Base-by-base conservation (phyloP, 1,140 invertebrate genomes). In the Polypedilum pembai region DNA sequence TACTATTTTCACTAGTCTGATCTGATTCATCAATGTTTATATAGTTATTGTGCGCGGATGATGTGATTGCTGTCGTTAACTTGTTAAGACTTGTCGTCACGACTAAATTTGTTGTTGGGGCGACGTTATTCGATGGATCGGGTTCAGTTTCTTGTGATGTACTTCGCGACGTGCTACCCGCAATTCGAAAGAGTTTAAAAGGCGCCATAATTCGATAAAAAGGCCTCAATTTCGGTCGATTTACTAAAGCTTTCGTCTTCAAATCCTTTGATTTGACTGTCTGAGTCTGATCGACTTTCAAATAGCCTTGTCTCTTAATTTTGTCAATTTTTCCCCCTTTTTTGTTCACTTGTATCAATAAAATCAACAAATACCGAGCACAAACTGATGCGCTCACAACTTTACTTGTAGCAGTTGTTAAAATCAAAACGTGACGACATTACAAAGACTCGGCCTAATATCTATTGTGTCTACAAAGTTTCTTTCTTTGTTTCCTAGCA, bases 161-260 rank as follows among this genome's bases (percentile, higher is more conserved):
- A 74, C 80, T 82, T 10, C 81, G 77, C n/a, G 81, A 82, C 75
- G 81, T 77, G 69, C 74, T 74, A 73, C 81, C 81, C 20, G 17
- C 17, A 80, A 81, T 82, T 73, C 81, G 81, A 77, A 82, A 82
- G 8, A 82, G 77, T 75, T 82, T 82, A 73, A 82, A 82, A 18
- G 81, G 81, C 41, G 81, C 81, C 81, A 82, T 82, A 18, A 69
- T 21, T n/a, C 65, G 65, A 69, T 69, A 69, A 18, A 69, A 21
- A 69, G 20, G 65, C 65, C 65, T 18, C 20, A 18, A 8, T 21
- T 69, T 69, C 8, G 8, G 17, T 18, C 65, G 17, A 21, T 21
- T 69, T 8, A 69, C 8, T 21, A 21, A 18, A 18, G 17, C 20
- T 69, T 69, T 69, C n/a, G 63, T 66, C 17, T 69, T 69, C 18